phyloP scores from a whole-genome alignment of 2,888 invertebrate genomes.

The Eupithecia pulchellata region DNA sequence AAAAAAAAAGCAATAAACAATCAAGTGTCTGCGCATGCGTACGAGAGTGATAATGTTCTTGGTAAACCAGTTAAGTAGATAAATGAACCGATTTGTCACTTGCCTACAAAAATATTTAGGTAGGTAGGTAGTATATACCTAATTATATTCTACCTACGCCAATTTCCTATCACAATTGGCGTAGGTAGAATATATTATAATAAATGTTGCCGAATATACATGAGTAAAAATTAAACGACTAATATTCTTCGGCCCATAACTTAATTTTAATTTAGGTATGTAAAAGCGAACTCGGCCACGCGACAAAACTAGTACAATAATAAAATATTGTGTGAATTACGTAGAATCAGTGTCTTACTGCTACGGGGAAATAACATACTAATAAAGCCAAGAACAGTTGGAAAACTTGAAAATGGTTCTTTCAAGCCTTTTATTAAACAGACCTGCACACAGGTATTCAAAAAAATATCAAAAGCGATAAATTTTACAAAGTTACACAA shows the following conservation, averaged over 20 bases:
- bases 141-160: too few species aligned
- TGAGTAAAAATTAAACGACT: neutral
- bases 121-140: too few species aligned
- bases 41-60: neutral
- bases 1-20: neutral
- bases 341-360: neutral
- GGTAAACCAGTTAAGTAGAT: neutral
- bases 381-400: neutral
- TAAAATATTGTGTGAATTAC: neutral
- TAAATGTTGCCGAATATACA: neutral
- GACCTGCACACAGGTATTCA: too few species aligned
- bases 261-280: neutral
- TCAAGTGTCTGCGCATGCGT: neutral
- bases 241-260: neutral
- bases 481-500: too few species aligned
- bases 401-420: neutral
- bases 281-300: neutral
- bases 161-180: too few species aligned
- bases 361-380: neutral
- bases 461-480: too few species aligned
- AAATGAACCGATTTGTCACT: neutral
- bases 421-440: neutral
- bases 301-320: neutral
- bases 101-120: neutral
- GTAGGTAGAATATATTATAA: too few species aligned